Base-by-base conservation (phyloP, 2,888 invertebrate genomes). In the Drosophila peninsularis region DNA sequence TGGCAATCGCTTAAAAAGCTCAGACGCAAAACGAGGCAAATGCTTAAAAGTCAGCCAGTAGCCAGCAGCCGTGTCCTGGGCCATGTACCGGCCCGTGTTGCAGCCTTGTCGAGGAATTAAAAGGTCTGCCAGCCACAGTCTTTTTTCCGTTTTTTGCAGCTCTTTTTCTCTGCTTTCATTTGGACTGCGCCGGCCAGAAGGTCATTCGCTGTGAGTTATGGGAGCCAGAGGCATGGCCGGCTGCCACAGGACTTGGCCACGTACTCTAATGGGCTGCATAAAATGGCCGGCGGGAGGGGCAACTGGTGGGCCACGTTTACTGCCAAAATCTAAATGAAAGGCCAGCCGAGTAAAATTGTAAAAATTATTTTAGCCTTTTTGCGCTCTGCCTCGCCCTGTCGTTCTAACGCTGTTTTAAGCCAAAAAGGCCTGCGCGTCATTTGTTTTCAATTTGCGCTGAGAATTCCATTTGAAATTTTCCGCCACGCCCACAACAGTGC, bases 371-470 rank as follows among this genome's bases (percentile, higher is more conserved):
- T 56, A 24, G 36, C 36, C 34, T 21, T 41, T 61, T 49, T 45
- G 47, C 42, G 34, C 30, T 0, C 34, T 10, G 2, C 5, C n/a
- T 9, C 9, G 9, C 14, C n/a, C 21, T 14, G 17, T 34, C 14
- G 0, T 2, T 14, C 34, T n/a, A 5, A 10, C n/a, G 9, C 45
- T 37, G 14, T 34, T 36, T 39, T 27, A 37, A 39, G 44, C 17
- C 34, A 45, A 53, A 60, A 75, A 75, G 67, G 87, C 81, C 83
- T 78, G 68, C 56, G 73, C 78, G 78, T 75, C 90, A 88, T 89
- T 86, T 88, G 84, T 89, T 86, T 86, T 89, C 88, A 89, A 86
- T 86, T 89, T 86, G 88, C 74, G 56, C 69, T 65, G 86, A 66
- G 62, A 75, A 85, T 83, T 75, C 63, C 52, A 71, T 81, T 78